These are phyloP conservation scores for Pseudomyrmex concolor DNA, from an alignment of 1,140 invertebrate genomes.

Conservation along the genomic window DNA sequence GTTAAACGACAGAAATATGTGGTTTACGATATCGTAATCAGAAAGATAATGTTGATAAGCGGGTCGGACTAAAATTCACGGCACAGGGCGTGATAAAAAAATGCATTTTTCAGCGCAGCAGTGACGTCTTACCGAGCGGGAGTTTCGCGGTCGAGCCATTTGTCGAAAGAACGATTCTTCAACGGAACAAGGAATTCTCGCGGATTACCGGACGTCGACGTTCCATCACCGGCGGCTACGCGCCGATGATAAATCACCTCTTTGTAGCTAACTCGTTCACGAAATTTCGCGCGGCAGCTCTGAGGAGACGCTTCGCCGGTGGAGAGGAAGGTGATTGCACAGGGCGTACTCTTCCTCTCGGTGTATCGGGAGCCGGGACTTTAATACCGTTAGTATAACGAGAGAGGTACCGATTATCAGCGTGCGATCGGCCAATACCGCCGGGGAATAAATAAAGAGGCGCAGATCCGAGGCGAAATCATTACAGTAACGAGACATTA, in stretches of 20 bases:
- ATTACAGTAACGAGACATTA: conserved; percentile 76
- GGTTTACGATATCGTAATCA: neutral
- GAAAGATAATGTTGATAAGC: conserved; percentile 47
- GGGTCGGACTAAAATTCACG: neutral
- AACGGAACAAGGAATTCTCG: conserved; percentile 65
- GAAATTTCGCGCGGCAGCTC: conserved; percentile 62
- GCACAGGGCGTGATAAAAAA: conserved; percentile 32
- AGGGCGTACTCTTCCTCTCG: neutral
- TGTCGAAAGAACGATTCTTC: conserved; percentile 54
- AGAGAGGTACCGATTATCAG: conserved; percentile 70
- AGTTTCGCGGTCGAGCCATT: conserved; percentile 34
- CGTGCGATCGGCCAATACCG: conserved; percentile 71
- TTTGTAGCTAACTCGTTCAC: conserved; percentile 67
- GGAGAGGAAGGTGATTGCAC: conserved; percentile 20
- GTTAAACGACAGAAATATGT: neutral
- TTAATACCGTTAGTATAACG: conserved; percentile 74
- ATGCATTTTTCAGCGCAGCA: conserved; percentile 37
- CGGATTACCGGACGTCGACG: conserved; percentile 68
- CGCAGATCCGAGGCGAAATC: conserved; percentile 74
- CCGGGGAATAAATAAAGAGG: conserved; percentile 73
- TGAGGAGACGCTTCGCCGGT: conserved; percentile 8
- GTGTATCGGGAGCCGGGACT: conserved; percentile 30
- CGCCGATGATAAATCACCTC: conserved; percentile 69
- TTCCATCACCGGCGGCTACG: conserved; percentile 53
- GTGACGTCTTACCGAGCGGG: conserved; percentile 1